Base-by-base conservation (phyloP, 2,113 vertebrate species). In the Nematolebias whitei region DNA sequence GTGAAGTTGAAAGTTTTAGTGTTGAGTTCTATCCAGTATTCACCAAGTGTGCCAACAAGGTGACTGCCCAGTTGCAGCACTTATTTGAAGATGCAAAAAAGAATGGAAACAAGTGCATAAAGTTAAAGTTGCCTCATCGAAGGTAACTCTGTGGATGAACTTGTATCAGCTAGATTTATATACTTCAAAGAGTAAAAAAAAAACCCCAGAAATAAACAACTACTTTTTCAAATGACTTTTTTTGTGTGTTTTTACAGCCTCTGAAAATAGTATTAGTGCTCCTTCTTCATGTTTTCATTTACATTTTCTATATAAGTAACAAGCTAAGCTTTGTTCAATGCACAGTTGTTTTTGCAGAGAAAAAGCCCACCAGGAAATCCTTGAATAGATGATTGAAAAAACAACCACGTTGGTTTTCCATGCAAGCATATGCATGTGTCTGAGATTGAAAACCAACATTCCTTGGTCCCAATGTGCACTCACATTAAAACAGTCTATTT, bases 1-100 rank as follows among this genome's bases (percentile, higher is more conserved):
- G 13, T 26, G 23, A 39, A 62, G 59, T 39, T 62, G 15, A 14
- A 19, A 1, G 20, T 57, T 74, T 89, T 91, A 87, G 90, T 78
- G 92, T 92, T 75, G 91, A 93, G 94, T 94, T 94, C 93, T 90
- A 93, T 94, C 94, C 93, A 95, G 94, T 67, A 90, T 83, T 93
- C 80, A 89, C 87, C 77, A 85, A 80, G 71, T 54, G 68, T 49
- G 66, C 77, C 65, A 58, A 89, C 22, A 88, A 92, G 94, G 94
- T 93, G 92, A 93, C 90, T 93, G 90, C 92, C 93, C 93, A 10
- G 5, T 35, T 10, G 9, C 9, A 10, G 32, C 32, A 6, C 32
- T 9, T 8, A 8, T 6, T 35, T 35, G 2, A 35, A 35, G 9
- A 35, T 35, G 32, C 32, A 35, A 35, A 35, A 35, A 8, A 35